Base-by-base conservation (phyloP, 2,888 invertebrate species). In the Prosapia bicincta region DNA sequence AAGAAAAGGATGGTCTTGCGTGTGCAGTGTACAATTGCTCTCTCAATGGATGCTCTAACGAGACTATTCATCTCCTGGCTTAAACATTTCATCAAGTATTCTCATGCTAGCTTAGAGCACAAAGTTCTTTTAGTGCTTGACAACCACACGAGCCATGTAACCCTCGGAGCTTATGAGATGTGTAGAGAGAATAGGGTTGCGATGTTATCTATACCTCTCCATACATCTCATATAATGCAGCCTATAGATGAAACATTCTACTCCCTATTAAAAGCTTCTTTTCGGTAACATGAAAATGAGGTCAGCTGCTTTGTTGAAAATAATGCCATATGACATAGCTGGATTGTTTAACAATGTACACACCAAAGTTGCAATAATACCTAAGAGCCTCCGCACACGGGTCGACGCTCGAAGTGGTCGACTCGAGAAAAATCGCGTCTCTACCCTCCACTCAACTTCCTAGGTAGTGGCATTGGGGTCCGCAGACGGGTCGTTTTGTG, bases 81-180 rank as follows among this genome's bases (percentile, higher is more conserved):
- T 78, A 78, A 81, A 78, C 78, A 83, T 80, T 84, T 83, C 69
- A 79, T 78, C 76, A 76, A 76, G 75, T 80, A 80, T 75, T 79
- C 81, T 26, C 82, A 83, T 66, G 82, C 83, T 24, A 80, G 81
- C 30, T 66, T 79, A 78, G 81, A 83, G 38, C 76, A 81, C 77
- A 83, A 83, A 25, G 79, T 83, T 24, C 76, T 84, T 30, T 81
- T 84, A 77, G 77, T 82, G 24, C 75, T 82, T 9, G 81, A 82
- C 73, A 82, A 82, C 74, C 83, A 83, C 76, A 71, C 76, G 38
- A 81, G 82, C 78, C 83, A 82, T 75, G 77, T 80, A 6, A 81
- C 80, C 69, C 76, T 81, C 28, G 73, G 79, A 9, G 74, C 73
- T 73, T 75, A 79, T 69, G 25, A 78, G 23, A 77, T 79, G 38